Evolutionary conservation across 2,888 invertebrate species (phyloP).

Genomic region (Chrysina gloriosa): DNA sequence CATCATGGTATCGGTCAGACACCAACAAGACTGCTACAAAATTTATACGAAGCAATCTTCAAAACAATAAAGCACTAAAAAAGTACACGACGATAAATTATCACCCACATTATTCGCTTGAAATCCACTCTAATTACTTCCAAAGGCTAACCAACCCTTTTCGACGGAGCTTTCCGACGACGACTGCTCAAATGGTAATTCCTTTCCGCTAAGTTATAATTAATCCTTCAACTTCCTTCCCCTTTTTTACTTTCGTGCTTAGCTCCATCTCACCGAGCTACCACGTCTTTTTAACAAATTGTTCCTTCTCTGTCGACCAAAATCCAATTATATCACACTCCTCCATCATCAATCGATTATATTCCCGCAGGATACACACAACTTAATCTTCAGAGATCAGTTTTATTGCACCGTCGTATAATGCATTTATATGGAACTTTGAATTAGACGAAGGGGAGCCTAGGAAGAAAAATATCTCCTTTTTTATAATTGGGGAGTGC

Average conservation of each 20-base stretch:
- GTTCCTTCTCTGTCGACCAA: not conserved
- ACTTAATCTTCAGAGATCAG: slow-evolving; percentile 31
- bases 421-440: slow-evolving; percentile 52
- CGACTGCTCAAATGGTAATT: slow-evolving; percentile 19
- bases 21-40: too few relatives aligned
- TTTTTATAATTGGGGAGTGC: slow-evolving; percentile 64
- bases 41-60: too few relatives aligned
- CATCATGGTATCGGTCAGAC: too few relatives aligned
- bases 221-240: slow-evolving; percentile 34
- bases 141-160: slow-evolving; percentile 33
- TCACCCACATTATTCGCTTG: slow-evolving; percentile 30
- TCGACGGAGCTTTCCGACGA: slow-evolving; percentile 24
- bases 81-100: slow-evolving; percentile 18
- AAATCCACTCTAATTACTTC: slow-evolving; percentile 34
- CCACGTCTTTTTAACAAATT: slow-evolving; percentile 13
- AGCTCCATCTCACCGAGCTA: slow-evolving; percentile 1
- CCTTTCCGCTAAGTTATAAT: slow-evolving; percentile 34
- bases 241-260: not conserved
- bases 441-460: slow-evolving; percentile 27
- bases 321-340: slow-evolving; percentile 33
- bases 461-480: slow-evolving; percentile 40
- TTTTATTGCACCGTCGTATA: slow-evolving; percentile 48
- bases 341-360: slow-evolving; percentile 35
- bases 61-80: slow-evolving; percentile 5
- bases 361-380: slow-evolving; percentile 18